Evolutionary conservation across 2,797 vertebrate species (phyloP), one percentile per base, ranked within the genome.

Genomic region (Psittacula echo): DNA sequence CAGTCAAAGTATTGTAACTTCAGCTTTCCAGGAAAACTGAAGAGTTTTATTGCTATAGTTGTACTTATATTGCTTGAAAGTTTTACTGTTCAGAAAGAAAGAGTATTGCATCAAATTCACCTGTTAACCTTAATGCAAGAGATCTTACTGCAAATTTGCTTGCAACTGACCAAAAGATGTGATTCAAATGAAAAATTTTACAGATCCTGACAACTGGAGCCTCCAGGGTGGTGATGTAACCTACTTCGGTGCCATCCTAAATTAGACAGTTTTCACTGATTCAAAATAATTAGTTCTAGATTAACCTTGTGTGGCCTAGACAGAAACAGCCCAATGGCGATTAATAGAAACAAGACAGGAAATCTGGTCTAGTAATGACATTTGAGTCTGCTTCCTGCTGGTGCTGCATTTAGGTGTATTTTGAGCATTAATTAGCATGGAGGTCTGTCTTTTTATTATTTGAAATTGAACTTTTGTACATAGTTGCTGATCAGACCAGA

Each of bases 261-360:
- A 89, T 92, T 65, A 27, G 3, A 4, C 19, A 13, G 19, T 47
- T 51, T 74, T 94, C 80, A 70, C 44, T 81, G 74, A 70, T 93
- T 80, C 77, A 86, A 58, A 96, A 74, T 90, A 29, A 32, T 88
- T 61, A 78, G 51, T 68, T 94, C 64, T 87, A 27, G 65, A 68
- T 89, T 76, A 91, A 78, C 76, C 70, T 93, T 54, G 10, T 48
- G 41, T 74, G 51, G 71, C 71, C 70, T 53, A 53, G 66, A 45
- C 39, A 8, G 70, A 86, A 50, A 48, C 74, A 88, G 51, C 71
- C 76, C 83, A 53, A 11, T 70, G 44, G 56, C 8, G 12, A 37
- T 94, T 79, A 90, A 76, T 42, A 77, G 91, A 75, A 94, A 50
- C 18, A 61, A 78, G 82, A 24, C 12, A 87, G 85, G 87, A 94